Conservation (phyloP, 1,140 invertebrate genomes). For the Meloidogyne floridensis region DNA sequence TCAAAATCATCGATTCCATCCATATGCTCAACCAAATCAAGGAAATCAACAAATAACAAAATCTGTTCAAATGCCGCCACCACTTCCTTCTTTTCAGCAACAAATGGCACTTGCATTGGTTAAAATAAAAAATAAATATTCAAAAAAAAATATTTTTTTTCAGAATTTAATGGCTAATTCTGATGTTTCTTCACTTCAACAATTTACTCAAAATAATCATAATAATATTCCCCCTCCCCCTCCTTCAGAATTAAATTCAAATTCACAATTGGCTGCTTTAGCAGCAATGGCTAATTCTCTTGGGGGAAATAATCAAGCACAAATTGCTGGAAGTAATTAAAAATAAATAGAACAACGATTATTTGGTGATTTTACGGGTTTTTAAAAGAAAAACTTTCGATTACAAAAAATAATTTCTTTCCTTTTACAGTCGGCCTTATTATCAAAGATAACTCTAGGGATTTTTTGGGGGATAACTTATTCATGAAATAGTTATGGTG, state of each 20-base stretch:
- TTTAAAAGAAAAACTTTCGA: background rate
- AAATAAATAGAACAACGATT: background rate
- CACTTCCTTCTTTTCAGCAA: background rate
- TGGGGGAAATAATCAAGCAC: slow-evolving; percentile 5
- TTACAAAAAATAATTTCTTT: no score
- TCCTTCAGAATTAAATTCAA: background rate
- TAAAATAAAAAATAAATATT: background rate
- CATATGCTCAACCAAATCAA: slow-evolving; percentile 22
- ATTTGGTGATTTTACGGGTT: background rate
- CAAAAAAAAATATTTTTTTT: background rate
- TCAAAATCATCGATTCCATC: slow-evolving; percentile 24
- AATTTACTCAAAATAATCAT: background rate
- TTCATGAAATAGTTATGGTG: no score
- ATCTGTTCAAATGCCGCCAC: background rate
- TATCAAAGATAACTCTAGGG: no score
- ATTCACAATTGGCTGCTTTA: slow-evolving; percentile 27
- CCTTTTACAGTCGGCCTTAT: no score
- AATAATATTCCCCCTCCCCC: slow-evolving; percentile 3
- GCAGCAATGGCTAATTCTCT: slow-evolving; percentile 29
- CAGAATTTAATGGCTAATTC: slow-evolving; percentile 23
- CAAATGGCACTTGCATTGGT: slow-evolving; percentile 28
- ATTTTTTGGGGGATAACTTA: no score
- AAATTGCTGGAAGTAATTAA: slow-evolving; percentile 6
- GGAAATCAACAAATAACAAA: background rate
- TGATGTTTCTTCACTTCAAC: slow-evolving; percentile 7